Conservation (phyloP, 2,113 vertebrate genomes). For the Phaethon lepturus region DNA sequence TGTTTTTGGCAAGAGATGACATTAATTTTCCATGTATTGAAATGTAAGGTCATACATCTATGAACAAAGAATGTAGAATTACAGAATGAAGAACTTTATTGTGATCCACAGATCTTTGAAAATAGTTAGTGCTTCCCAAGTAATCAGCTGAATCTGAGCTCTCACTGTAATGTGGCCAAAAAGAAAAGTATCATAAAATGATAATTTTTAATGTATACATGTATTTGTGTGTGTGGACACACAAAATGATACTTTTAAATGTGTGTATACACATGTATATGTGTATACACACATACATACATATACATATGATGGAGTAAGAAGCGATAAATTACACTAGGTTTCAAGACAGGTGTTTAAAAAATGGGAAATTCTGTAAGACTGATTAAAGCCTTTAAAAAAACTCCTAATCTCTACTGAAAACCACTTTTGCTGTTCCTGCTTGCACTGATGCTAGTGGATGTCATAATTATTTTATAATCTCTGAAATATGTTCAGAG, state of each 20-base stretch:
- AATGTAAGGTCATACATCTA: background rate
- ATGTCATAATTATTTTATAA: background rate
- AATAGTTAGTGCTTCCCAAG: background rate
- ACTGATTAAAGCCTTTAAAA: background rate
- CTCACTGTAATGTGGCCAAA: background rate
- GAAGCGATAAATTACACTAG: background rate
- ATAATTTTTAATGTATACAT: background rate
- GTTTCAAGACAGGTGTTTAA: background rate
- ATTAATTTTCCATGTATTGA: background rate
- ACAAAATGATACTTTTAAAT: background rate
- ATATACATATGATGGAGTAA: background rate
- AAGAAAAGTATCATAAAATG: background rate
- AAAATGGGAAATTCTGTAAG: background rate
- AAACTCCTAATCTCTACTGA: background rate
- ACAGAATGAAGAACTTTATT: background rate
- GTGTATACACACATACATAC: background rate
- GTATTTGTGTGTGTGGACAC: background rate
- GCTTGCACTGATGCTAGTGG: background rate
- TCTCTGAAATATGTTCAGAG: background rate
- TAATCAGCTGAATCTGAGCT: background rate
- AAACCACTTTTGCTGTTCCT: background rate
- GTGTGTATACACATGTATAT: background rate
- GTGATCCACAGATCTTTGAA: background rate
- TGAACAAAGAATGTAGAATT: background rate
- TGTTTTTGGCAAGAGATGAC: background rate